phyloP scores from a whole-genome alignment of 2,888 invertebrate genomes.

The Antitype chi region DNA sequence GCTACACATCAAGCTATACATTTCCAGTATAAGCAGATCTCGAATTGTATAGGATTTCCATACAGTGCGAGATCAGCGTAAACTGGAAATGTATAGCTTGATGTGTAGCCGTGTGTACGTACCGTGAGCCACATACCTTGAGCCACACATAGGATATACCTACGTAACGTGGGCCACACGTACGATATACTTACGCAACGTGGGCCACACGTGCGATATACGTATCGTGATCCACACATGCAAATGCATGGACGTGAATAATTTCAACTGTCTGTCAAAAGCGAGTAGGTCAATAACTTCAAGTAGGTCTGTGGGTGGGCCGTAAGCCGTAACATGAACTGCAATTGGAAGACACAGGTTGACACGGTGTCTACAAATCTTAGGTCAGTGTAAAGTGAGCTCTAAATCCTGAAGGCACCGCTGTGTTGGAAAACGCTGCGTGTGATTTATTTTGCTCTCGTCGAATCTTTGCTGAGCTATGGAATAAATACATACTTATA shows the following conservation, averaged over 20 bases:
- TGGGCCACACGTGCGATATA: not conserved
- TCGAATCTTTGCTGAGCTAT: slow-evolving; percentile 4
- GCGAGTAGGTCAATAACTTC: not conserved
- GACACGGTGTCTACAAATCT: slow-evolving; percentile 15
- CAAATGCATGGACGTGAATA: not conserved
- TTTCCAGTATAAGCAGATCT: no score
- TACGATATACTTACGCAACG: no score
- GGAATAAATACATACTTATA: not conserved
- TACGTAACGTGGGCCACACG: no score
- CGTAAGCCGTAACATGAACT: slow-evolving; percentile 1
- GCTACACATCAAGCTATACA: no score
- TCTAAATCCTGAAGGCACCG: not conserved
- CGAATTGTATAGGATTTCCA: no score
- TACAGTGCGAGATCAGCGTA: no score
- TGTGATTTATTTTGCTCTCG: slow-evolving; percentile 7
- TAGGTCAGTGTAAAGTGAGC: not conserved
- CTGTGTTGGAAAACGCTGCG: slow-evolving; percentile 20
- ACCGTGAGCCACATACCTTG: no score
- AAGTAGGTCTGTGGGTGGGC: slow-evolving; percentile 24
- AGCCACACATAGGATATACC: not conserved
- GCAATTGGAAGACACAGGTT: slow-evolving; percentile 5
- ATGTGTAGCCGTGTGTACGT: no score
- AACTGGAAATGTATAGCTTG: no score
- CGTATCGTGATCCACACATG: not conserved
- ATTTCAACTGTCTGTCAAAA: slow-evolving; percentile 13